These are phyloP conservation scores for Microtus californicus DNA, from an alignment of 2,797 vertebrate species.

Conservation along the genomic window DNA sequence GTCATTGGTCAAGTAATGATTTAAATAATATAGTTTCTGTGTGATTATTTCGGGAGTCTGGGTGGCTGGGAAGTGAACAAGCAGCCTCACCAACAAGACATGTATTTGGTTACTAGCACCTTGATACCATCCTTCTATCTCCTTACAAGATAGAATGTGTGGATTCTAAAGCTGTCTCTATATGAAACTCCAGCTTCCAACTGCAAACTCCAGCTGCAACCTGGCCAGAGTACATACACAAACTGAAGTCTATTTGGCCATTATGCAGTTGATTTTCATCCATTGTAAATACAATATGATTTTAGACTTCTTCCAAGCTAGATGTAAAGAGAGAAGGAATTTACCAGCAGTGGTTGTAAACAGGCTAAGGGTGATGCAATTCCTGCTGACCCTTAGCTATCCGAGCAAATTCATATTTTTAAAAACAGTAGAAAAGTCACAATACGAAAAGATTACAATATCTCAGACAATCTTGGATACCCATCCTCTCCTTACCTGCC, in stretches of 20 bases:
- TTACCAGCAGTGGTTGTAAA: neutral
- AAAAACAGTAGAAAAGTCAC: neutral
- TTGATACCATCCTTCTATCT: neutral
- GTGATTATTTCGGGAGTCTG: too few relatives aligned
- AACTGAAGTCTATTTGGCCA: neutral
- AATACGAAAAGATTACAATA: neutral
- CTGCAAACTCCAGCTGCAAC: slow-evolving; percentile 18
- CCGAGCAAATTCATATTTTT: neutral
- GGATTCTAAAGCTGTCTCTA: neutral
- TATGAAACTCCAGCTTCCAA: neutral
- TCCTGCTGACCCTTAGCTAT: neutral
- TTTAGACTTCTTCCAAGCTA: neutral
- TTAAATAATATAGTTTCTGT: too few relatives aligned
- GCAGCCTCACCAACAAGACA: too few relatives aligned
- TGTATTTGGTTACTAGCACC: neutral
- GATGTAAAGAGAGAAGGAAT: neutral
- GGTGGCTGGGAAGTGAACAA: too few relatives aligned
- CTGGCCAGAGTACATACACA: neutral
- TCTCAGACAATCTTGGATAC: slow-evolving; percentile 7
- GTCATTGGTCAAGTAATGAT: too few relatives aligned
- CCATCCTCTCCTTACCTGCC: neutral
- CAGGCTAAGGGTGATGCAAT: neutral
- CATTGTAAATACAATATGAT: neutral
- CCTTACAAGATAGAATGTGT: neutral
- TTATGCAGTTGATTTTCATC: neutral